Percentiles rank a stretch among this genome's conserved stretches.
phyloP scores from a whole-genome alignment of 2,113 vertebrate genomes.

The Porphyrio hochstetteri region DNA sequence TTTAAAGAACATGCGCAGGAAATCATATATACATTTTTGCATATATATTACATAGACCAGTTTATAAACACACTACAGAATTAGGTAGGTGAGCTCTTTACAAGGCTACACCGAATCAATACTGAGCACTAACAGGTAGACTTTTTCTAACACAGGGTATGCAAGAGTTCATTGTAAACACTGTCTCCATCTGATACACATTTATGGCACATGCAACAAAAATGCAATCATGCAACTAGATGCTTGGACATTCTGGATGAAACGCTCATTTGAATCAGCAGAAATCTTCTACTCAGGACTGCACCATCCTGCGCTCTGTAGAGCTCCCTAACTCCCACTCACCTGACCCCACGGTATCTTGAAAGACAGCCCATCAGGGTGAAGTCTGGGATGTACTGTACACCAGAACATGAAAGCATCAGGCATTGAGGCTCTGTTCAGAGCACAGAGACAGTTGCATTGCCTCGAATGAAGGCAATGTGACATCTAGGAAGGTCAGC shows the following conservation, averaged over 20 bases:
- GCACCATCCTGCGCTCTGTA: background rate
- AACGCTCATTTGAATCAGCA: background rate
- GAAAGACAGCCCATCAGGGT: background rate
- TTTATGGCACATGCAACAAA: background rate
- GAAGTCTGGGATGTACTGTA: background rate
- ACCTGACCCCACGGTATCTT: background rate
- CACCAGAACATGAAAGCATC: background rate
- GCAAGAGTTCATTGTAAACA: background rate
- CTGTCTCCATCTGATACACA: background rate
- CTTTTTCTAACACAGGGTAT: background rate
- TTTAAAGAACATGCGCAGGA: background rate
- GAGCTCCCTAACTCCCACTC: background rate
- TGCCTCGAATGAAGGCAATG: background rate
- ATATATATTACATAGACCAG: background rate
- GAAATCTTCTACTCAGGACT: background rate
- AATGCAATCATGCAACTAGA: background rate
- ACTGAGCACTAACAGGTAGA: background rate
- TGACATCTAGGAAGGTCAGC: constrained; percentile 30
- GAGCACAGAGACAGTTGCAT: background rate
- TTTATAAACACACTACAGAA: background rate
- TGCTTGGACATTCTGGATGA: background rate
- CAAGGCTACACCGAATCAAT: background rate
- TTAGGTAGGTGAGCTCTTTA: background rate
- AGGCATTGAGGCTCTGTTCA: background rate
- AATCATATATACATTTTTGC: background rate